Percentiles rank a stretch among this genome's conserved stretches.
Evolutionary conservation across 2,113 vertebrate genomes (phyloP).

Genomic region (Paramisgurnus dabryanus): DNA sequence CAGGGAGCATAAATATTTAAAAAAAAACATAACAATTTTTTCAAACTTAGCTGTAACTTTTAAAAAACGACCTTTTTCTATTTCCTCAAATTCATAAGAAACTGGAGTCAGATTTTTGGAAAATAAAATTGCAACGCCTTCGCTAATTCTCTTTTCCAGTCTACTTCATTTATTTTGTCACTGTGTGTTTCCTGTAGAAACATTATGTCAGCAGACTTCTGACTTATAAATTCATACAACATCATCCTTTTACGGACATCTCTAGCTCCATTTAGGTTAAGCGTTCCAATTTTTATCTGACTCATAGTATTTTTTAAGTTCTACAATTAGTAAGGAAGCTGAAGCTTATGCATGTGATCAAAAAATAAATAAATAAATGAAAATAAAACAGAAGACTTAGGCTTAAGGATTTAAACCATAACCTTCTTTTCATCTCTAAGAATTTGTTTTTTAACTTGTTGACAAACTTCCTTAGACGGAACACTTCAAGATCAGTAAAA

Average conservation of each 20-base stretch:
- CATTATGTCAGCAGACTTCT: background rate
- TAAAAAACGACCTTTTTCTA: background rate
- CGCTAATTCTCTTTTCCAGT: conserved; percentile 12
- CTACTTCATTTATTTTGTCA: background rate
- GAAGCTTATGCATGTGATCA: background rate
- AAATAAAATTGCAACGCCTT: conserved; percentile 1
- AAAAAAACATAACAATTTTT: background rate
- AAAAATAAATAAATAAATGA: background rate
- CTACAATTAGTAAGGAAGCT: background rate
- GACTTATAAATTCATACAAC: background rate
- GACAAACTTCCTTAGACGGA: background rate
- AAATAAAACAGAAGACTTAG: too few species aligned
- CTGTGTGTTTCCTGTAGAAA: conserved; percentile 11
- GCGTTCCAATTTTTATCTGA: background rate
- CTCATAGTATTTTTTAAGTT: background rate
- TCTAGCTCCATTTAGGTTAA: background rate
- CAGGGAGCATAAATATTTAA: conserved; percentile 3
- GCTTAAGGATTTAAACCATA: background rate
- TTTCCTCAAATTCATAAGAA: background rate
- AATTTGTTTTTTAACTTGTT: background rate
- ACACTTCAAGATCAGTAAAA: background rate
- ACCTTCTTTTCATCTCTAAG: background rate
- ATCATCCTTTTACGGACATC: background rate
- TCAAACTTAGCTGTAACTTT: background rate
- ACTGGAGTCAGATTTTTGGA: background rate